Base-by-base conservation (phyloP, 2,888 invertebrate species). In the Platynereis dumerilii region DNA sequence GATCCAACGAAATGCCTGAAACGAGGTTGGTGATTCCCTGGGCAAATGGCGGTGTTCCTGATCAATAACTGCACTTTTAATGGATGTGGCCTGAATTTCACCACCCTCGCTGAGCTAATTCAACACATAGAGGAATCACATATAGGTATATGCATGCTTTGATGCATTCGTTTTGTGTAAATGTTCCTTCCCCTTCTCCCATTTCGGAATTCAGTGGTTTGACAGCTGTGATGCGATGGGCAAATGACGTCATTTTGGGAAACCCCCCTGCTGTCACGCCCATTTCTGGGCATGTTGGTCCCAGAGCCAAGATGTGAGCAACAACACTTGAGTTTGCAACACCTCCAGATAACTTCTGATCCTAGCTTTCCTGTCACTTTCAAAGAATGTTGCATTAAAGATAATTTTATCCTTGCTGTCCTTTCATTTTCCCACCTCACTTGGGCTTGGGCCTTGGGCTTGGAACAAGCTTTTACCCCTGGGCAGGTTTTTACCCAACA, bases 41-140 rank as follows among this genome's bases (percentile, higher is more conserved):
- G 55, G 57, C 60, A 52, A 76, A 92, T 93, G 93, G 92, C 93
- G 87, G 91, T 92, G 88, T 92, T 93, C 88, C 89, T 92, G 88
- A 87, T 91, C 86, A 93, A 93, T 88, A 90, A 90, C 87, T 93
- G 93, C 88, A 92, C 91, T 89, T 93, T 90, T 86, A 90, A 90
- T 87, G 90, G 91, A 86, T 93, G 93, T 88, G 91, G 91, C 80
- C 88, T 91, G 84, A 91, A 89, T 80, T 93, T 92, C 89, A 89
- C 90, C 80, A 90, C 89, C 85, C 87, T 93, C 83, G 87, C 89
- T 76, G 92, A 92, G 83, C 87, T 93, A 82, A 93, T 93, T 83
- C 90, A 91, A 83, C 93, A 93, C 86, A 93, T 93, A 80, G 93
- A 93, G 88, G 91, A 91, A 83, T 91, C 90, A 76, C 93, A 93